Base-by-base conservation (phyloP, 2,888 invertebrate genomes). In the Hedya salicella region DNA sequence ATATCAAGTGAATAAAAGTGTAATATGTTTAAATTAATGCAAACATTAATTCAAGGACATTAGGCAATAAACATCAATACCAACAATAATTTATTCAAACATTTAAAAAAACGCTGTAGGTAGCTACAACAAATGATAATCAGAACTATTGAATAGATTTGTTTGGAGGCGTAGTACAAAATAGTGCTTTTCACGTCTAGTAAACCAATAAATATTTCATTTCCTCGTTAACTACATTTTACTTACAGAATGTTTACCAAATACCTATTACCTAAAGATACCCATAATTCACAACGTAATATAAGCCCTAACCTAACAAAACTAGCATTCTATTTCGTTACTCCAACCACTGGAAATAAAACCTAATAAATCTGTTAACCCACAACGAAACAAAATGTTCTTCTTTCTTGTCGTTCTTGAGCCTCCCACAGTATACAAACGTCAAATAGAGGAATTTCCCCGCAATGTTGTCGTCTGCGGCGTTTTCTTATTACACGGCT, bases 371-470 rank as follows among this genome's bases (percentile, higher is more conserved):
- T 49, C 48, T 49, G 52, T 61, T 53, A 66, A 66, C 54, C 54
- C 42, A 54, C 25, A 54, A 48, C 42, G 25, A 64, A 64, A 52
- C 42, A 61, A 66, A 53, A 60, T 61, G 54, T 36, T 56, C 39
- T 46, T 65, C n/a, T n/a, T n/a, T n/a, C n/a, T n/a, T n/a, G n/a
- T n/a, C n/a, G n/a, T n/a, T n/a, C 39, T 42, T 25, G 52, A 44
- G 6, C n/a, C 48, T 60, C 49, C n/a, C 25, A 16, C 54, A 52
- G 52, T 52, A 46, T 36, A 56, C 32, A 54, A 48, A 61, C 53
- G 48, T 53, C 54, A 54, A 66, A 66, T 66, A 61, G 53, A 61
- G 66, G 66, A 61, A 66, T 66, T 66, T 61, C 66, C 62, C 44
- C 30, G 32, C 30, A 59, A 59, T 50, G 50, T 17, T 52, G n/a